Evolutionary conservation across 2,888 invertebrate species (phyloP), one percentile per base, ranked within the genome.

Genomic region (Gasteruption jaculator): DNA sequence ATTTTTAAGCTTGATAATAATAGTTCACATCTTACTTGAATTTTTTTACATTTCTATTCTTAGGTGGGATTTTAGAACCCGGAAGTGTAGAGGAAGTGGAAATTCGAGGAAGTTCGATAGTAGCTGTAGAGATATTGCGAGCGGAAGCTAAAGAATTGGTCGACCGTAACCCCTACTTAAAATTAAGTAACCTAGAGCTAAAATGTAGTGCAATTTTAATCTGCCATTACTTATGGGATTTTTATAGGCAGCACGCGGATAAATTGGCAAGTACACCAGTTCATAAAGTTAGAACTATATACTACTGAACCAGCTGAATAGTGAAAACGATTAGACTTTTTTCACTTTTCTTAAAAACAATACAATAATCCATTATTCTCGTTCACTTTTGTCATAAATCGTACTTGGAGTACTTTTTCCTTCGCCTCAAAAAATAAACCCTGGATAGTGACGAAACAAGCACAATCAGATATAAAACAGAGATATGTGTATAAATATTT

Each of bases 161-260:
- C 11, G 53, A 60, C 27, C 60, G 62, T 22, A 60, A 66, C 10
- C 49, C 61, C 19, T 46, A 67, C 1, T 61, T 74, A 11, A 59
- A 72, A 7, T 61, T 71, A 0, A 65, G 71, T 3, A n/a, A n/a
- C n/a, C n/a, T n/a, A n/a, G 56, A 61, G 5, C 45, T 49, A 8
- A 61, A 67, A 32, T 78, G 86, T 1, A 93, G 91, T 68, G 82
- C 91, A 0, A 81, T 90, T 51, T 71, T 89, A 12, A 82, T 95
- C 19, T 96, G 96, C 71, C 89, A 91, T 63, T 96, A 83, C 63
- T 73, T 96, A 8, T 97, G 96, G 96, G 89, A 91, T 60, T 93
- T 90, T 61, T 75, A 95, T 45, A 76, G 94, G 45, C 77, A 81
- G 47, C 77, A 88, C 67, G 85, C 84, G 1, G 71, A 76, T 2